Base-by-base conservation (phyloP, 1,140 invertebrate genomes). In the Ceratina japonica region DNA sequence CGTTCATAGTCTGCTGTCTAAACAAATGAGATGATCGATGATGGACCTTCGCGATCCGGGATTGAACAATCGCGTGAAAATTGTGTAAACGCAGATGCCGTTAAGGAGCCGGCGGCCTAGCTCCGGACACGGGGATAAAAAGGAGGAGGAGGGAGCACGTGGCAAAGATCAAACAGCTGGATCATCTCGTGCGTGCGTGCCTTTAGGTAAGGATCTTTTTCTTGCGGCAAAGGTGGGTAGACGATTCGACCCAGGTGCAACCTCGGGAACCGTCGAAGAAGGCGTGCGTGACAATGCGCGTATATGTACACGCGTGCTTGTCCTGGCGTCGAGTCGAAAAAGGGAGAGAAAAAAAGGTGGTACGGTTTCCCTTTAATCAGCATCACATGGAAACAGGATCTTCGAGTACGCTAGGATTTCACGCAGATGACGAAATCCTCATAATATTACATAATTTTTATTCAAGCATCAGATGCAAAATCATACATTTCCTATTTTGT, bases 141-240 rank as follows among this genome's bases (percentile, higher is more conserved):
- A 89, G 37, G 37, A 37, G 37, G 37, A 37, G 37, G 37, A 44
- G 88, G 79, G 85, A 82, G 76, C 82, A 86, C 86, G 91, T 90
- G 89, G 89, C 87, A 82, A 86, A 88, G 89, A 92, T 92, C 91
- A 91, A 92, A 92, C 91, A 92, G 91, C 91, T 92, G 91, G 91
- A 92, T 91, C 89, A 91, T 91, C 90, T 91, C 90, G 90, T 91
- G 91, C 90, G 86, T 89, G 87, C 80, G 86, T 83, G 87, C 90
- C 89, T 91, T 86, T 88, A 80, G 85, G 86, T 80, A 85, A 90
- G 88, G 87, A 91, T 90, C 90, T 88, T 88, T 91, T 91, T 91
- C 89, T 91, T 88, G 84, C 82, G 85, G 80, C 61, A 80, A 85
- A 86, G 85, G 81, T 85, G 84, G 80, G 81, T 83, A 78, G 58